phyloP scores from a whole-genome alignment of 2,888 invertebrate species.

The Cataglyphis albicans region DNA sequence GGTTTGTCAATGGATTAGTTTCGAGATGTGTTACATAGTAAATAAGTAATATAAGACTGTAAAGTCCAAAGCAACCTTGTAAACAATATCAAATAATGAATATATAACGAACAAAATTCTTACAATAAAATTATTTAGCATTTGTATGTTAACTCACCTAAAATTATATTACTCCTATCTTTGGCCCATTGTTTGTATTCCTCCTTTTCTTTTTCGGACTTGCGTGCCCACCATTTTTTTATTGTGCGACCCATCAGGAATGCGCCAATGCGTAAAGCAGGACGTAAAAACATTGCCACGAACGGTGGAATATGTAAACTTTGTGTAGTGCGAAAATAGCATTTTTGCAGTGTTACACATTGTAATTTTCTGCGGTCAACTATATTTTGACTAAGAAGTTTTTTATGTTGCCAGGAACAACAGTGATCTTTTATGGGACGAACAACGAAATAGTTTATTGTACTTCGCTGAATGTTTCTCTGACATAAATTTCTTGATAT shows the following conservation, averaged over 20 bases:
- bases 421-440: not conserved
- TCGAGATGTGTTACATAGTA: conserved; percentile 86
- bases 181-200: conserved; percentile 74
- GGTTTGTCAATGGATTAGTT: conserved; percentile 87
- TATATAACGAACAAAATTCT: conserved; percentile 12
- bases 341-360: conserved; percentile 51
- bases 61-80: conserved; percentile 74
- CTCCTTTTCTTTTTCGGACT: conserved; percentile 81
- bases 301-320: conserved; percentile 76
- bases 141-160: conserved; percentile 63
- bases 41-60: conserved; percentile 67
- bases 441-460: not conserved
- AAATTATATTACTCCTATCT: conserved; percentile 60
- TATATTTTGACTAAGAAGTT: not conserved
- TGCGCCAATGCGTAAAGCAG: conserved; percentile 81
- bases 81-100: conserved; percentile 20
- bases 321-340: conserved; percentile 78
- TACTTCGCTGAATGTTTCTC: not conserved
- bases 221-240: conserved; percentile 86
- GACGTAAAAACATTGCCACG: conserved; percentile 79
- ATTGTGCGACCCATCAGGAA: conserved; percentile 83
- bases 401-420: not conserved
- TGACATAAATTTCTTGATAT: conserved; percentile 25
- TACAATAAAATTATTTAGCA: conserved; percentile 12
- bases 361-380: conserved; percentile 11